Conservation (phyloP, 2,888 invertebrate species). For the Yponomeuta sedellus region DNA sequence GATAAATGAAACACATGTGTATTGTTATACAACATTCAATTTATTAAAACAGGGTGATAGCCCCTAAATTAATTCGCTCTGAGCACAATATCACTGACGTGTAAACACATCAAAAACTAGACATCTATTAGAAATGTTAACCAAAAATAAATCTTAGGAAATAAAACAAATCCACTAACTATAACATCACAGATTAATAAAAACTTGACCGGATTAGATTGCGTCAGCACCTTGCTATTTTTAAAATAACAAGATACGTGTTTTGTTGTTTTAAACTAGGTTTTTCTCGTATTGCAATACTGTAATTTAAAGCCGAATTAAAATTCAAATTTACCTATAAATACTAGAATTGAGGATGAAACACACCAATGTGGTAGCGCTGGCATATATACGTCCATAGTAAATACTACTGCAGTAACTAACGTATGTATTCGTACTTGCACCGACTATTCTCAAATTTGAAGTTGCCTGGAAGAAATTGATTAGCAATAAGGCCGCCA, state of each 20-base stretch:
- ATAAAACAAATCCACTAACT: conserved; percentile 25
- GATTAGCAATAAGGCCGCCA: no score
- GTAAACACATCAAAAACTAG: conserved; percentile 41
- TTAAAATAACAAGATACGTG: neutral
- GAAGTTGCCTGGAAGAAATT: no score
- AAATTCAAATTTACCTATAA: no score
- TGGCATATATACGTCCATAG: no score
- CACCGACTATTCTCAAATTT: no score
- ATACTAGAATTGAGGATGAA: no score
- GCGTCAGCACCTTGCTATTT: conserved; percentile 4
- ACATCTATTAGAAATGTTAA: conserved; percentile 34
- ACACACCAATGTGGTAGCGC: no score
- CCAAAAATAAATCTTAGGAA: conserved; percentile 24
- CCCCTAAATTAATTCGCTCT: conserved; percentile 44
- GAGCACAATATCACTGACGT: conserved; percentile 65
- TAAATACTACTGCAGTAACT: no score
- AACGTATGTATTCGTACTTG: no score
- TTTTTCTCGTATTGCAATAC: no score
- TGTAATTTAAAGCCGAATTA: no score
- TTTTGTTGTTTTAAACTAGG: neutral
- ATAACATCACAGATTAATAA: conserved; percentile 58
- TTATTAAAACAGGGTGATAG: conserved; percentile 40
- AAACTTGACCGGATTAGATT: conserved; percentile 9
- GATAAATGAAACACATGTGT: conserved; percentile 22
- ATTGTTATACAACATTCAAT: conserved; percentile 29